Evolutionary conservation across 2,113 vertebrate species (phyloP).

Genomic region (Pundamilia nyererei): DNA sequence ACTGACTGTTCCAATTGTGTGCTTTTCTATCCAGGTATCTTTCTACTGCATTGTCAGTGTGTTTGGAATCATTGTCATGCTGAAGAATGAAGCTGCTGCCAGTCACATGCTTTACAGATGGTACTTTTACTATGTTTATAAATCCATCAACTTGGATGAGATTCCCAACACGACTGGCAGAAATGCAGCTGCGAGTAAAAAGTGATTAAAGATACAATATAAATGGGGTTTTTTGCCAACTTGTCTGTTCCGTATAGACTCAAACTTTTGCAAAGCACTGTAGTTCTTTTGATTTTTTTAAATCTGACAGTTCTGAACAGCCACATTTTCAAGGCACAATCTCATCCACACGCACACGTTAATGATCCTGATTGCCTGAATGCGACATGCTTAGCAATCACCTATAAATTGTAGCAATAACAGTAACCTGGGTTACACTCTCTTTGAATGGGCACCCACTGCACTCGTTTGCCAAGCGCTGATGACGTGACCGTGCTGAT

Average conservation of each 20-base stretch:
- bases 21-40: not conserved
- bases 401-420: not conserved
- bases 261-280: not conserved
- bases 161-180: not conserved
- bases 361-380: not conserved
- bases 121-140: not conserved
- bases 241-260: not conserved
- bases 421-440: not conserved
- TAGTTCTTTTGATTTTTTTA: not conserved
- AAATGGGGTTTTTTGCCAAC: not conserved
- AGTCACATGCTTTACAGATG: not conserved
- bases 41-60: not conserved
- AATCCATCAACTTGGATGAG: not conserved
- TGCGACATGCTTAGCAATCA: not conserved
- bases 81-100: not conserved
- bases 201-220: not conserved
- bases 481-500: not conserved
- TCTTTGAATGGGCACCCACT: not conserved
- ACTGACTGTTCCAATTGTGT: not conserved
- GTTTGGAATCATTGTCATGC: not conserved
- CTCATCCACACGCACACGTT: not conserved
- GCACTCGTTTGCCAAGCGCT: not conserved
- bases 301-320: not conserved
- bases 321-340: not conserved
- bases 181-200: not conserved